Evolutionary conservation across 2,113 vertebrate species (phyloP).

Genomic region (Pedionomus torquatus): DNA sequence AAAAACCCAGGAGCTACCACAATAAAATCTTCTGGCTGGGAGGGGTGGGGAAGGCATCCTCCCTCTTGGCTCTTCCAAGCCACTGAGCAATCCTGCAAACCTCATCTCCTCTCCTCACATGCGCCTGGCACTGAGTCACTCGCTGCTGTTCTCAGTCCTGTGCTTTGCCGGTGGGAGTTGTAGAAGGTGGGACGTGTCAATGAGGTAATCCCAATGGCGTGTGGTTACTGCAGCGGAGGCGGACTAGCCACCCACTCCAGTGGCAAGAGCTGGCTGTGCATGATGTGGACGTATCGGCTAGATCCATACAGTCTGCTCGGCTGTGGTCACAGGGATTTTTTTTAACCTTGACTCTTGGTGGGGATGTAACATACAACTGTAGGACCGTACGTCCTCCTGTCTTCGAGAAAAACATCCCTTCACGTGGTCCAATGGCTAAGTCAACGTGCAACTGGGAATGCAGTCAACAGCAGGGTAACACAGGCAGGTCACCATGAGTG

Average conservation of each 20-base stretch:
- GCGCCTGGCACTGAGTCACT: slow-evolving; percentile 2
- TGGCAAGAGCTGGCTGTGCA: not conserved
- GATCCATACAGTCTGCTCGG: not conserved
- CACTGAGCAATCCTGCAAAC: slow-evolving; percentile 8
- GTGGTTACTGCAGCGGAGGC: not conserved
- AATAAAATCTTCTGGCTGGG: not conserved
- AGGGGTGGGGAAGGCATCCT: not conserved
- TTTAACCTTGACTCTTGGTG: not conserved
- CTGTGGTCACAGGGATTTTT: not conserved
- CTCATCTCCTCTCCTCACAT: not conserved
- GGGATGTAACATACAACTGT: not conserved
- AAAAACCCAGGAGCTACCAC: slow-evolving; percentile 39
- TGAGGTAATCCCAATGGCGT: not conserved
- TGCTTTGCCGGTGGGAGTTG: not conserved
- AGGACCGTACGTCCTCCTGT: not conserved
- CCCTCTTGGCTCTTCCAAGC: not conserved
- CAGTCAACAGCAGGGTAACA: not conserved
- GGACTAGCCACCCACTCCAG: not conserved
- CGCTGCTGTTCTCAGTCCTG: not conserved
- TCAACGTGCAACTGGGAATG: not conserved
- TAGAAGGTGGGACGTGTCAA: not conserved
- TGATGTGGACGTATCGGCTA: not conserved
- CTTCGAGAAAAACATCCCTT: not conserved
- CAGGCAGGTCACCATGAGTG: not conserved
- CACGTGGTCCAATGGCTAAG: not conserved